Conservation (phyloP, 2,113 vertebrate genomes). For the Perca flavescens region DNA sequence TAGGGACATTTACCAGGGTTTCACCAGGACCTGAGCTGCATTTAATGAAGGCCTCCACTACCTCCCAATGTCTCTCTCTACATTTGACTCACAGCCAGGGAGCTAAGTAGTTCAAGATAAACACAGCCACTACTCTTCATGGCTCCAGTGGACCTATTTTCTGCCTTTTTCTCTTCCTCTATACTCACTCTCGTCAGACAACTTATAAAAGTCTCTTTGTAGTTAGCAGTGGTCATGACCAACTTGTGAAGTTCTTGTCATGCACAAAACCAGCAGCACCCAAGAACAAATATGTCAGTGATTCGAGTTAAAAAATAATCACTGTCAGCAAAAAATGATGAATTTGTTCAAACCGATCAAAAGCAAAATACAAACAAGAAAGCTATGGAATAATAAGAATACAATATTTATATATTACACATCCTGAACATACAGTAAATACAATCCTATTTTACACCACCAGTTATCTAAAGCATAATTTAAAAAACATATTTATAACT, state of each 20-base stretch:
- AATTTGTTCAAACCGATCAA: neutral
- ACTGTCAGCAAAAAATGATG: neutral
- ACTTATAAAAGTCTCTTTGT: conserved; percentile 12
- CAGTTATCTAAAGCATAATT: neutral
- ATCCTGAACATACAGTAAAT: too few species aligned
- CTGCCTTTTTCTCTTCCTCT: conserved; percentile 18
- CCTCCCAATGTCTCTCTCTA: conserved; percentile 65
- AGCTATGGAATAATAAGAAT: neutral
- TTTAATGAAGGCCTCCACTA: conserved; percentile 77
- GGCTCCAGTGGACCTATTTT: conserved; percentile 36
- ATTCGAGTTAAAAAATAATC: neutral
- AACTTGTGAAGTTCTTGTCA: neutral
- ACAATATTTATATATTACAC: neutral
- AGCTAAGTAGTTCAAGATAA: conserved; percentile 62
- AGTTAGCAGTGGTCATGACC: neutral
- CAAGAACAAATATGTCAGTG: neutral
- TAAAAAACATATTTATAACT: too few species aligned
- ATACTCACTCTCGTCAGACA: neutral
- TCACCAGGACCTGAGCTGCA: conserved; percentile 76
- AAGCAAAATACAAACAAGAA: neutral
- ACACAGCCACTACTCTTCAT: conserved; percentile 50
- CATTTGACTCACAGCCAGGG: conserved; percentile 64
- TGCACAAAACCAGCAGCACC: neutral
- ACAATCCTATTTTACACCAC: neutral
- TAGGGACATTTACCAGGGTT: conserved; percentile 82